Evolutionary conservation across 2,888 invertebrate species (phyloP), one percentile per base, ranked within the genome.

Genomic region (Acanthosepion lycidas): DNA sequence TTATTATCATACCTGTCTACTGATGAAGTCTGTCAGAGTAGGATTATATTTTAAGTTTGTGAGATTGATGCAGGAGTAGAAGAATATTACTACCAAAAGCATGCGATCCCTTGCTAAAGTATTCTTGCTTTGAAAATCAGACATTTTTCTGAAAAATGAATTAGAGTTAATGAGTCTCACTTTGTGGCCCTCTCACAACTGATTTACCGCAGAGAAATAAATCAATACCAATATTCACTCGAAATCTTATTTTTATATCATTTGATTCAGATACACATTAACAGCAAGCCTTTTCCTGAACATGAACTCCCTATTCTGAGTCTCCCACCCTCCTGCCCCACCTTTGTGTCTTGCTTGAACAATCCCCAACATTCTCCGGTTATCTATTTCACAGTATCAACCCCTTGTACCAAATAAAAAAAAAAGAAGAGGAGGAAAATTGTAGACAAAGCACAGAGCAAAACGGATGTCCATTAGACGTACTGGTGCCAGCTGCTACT

Each of bases 181-280:
- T 33, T 78, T 78, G n/a, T n/a, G 78, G 78, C 33, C 78, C 78
- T n/a, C 9, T n/a, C 12, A 78, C 0, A 33, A 78, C 78, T n/a
- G 78, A 26, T 64, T 28, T 64, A 64, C 26, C 28, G 42, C 42
- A 64, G 64, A 64, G 64, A 64, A 64, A 64, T 64, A 28, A 78
- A n/a, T 15, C n/a, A 78, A 78, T 78, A 78, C n/a, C 78, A 78
- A 33, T 78, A n/a, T 78, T n/a, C 33, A 78, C 78, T 23, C 15
- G 9, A 4, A 78, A n/a, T n/a, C 78, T 78, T 78, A 78, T 59
- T 78, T 78, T 78, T n/a, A 78, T n/a, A 15, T 78, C n/a, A n/a
- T 78, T 78, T 78, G n/a, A 78, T 78, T 78, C n/a, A n/a, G n/a
- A n/a, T 78, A 78, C 78, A 78, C n/a, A 78, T 78, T 78, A 78